Evolutionary conservation across 2,113 vertebrate species (phyloP), one percentile per base, ranked within the genome.

Genomic region (Anser cygnoides): DNA sequence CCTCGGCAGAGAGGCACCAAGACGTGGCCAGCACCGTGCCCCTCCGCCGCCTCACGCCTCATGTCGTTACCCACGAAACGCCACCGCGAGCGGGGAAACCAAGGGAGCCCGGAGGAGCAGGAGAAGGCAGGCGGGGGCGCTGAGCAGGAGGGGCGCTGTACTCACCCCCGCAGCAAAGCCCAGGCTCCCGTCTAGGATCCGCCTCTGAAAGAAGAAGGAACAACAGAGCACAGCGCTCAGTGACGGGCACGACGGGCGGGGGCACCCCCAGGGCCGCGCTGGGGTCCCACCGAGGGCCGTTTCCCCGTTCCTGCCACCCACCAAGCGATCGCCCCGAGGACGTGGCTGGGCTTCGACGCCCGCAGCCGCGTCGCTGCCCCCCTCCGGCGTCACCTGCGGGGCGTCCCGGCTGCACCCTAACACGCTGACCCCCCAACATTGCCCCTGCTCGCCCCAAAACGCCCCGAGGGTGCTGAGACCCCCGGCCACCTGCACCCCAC

Each of bases 131-230:
- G 18, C 41, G 72, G 66, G n/a, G 81, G 31, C 39, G 13, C 17
- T 0, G 3, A 33, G 18, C 22, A 68, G 39, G 29, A 10, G 62
- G 10, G 72, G 26, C 1, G 85, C 18, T 35, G 61, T 59, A 98
- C 98, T 99, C 87, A 99, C 99, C 99, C 99, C 99, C 1, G 99
- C 99, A 1, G 99, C 99, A 41, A 99, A 99, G 83, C 99, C 99
- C 67, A 99, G 97, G 96, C 99, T 99, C 83, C 99, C 99, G 97
- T 99, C 99, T 55, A 99, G 97, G 89, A 99, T 98, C 85, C 97
- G 98, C 95, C 99, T 99, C 99, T 99, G 97, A 57, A 98, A 95
- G 39, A 89, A 50, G 7, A 15, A 14, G 13, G 59, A 85, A 93
- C 90, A 94, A 94, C 29, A 70, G 90, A 81, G 12, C n/a, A 19